Conservation (phyloP, 2,888 invertebrate genomes). For the Agriopis marginaria region DNA sequence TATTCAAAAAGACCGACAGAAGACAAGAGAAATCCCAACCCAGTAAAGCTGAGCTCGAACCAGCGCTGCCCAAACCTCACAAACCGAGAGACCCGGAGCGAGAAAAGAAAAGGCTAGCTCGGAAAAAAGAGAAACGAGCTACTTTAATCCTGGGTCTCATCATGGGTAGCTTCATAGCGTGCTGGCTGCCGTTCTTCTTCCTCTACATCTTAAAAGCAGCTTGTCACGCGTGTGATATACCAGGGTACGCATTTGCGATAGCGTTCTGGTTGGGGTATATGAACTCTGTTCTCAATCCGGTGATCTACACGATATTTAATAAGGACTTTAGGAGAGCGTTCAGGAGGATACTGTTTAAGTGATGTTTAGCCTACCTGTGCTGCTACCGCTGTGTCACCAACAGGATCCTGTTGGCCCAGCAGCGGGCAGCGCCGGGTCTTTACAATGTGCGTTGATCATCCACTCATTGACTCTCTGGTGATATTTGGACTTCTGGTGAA, state of each 20-base stretch:
- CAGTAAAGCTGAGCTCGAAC: slow-evolving; percentile 87
- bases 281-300: slow-evolving; percentile 98
- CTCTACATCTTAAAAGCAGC: slow-evolving; percentile 95
- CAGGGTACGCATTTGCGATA: slow-evolving; percentile 94
- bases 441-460: slow-evolving; percentile 79
- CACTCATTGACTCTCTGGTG: slow-evolving; percentile 45
- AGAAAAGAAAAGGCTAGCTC: slow-evolving; percentile 96
- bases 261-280: slow-evolving; percentile 99
- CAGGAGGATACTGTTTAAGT: slow-evolving; percentile 97
- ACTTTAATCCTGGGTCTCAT: slow-evolving; percentile 98
- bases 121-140: slow-evolving; percentile 98
- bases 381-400: slow-evolving; percentile 91
- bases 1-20: slow-evolving; percentile 90
- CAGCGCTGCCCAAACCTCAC: slow-evolving; percentile 90
- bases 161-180: slow-evolving; percentile 99
- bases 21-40: slow-evolving; percentile 76
- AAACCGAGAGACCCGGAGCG: slow-evolving; percentile 96
- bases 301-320: slow-evolving; percentile 98
- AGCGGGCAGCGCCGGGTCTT: slow-evolving; percentile 88
- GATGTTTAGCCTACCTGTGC: slow-evolving; percentile 95
- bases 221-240: slow-evolving; percentile 91
- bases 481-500: slow-evolving; percentile 23
- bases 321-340: slow-evolving; percentile 98
- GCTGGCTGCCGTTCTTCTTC: slow-evolving; percentile 99
- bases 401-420: slow-evolving; percentile 87